Percentiles rank a stretch among this genome's conserved stretches.
phyloP scores from a whole-genome alignment of 2,113 vertebrate genomes.

The Xiphophorus hellerii region DNA sequence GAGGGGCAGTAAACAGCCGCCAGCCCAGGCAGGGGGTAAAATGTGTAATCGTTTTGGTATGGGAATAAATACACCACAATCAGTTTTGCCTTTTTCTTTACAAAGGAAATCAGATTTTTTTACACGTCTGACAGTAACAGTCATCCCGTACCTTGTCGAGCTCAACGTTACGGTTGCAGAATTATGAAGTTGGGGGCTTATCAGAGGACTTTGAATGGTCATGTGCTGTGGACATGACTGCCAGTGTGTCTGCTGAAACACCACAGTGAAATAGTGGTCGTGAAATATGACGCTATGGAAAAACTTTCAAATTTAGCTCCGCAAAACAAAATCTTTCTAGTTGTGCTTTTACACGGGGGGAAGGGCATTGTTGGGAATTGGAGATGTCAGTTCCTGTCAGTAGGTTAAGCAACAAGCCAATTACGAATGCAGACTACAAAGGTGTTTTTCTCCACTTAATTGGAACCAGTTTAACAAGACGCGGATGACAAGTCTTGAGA shows the following conservation, averaged over 20 bases:
- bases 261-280: slow-evolving; percentile 39
- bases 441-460: slow-evolving; percentile 44
- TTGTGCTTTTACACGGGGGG: slow-evolving; percentile 34
- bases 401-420: slow-evolving; percentile 29
- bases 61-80: neutral
- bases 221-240: slow-evolving; percentile 4
- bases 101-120: neutral
- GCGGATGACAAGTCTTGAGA: neutral
- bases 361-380: neutral
- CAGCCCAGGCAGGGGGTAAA: neutral
- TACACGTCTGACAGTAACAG: neutral
- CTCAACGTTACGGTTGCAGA: neutral
- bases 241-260: slow-evolving; percentile 21
- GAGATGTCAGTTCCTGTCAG: slow-evolving; percentile 33
- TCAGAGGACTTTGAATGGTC: neutral
- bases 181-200: neutral
- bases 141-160: neutral
- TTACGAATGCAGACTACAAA: slow-evolving; percentile 56
- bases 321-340: slow-evolving; percentile 30
- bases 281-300: slow-evolving; percentile 52
- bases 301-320: slow-evolving; percentile 39
- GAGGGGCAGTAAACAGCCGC: neutral
- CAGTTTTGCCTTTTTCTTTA: neutral
- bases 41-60: neutral
- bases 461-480: slow-evolving; percentile 35